Conservation (phyloP, 2,113 vertebrate species). For the Lasiurus borealis region DNA sequence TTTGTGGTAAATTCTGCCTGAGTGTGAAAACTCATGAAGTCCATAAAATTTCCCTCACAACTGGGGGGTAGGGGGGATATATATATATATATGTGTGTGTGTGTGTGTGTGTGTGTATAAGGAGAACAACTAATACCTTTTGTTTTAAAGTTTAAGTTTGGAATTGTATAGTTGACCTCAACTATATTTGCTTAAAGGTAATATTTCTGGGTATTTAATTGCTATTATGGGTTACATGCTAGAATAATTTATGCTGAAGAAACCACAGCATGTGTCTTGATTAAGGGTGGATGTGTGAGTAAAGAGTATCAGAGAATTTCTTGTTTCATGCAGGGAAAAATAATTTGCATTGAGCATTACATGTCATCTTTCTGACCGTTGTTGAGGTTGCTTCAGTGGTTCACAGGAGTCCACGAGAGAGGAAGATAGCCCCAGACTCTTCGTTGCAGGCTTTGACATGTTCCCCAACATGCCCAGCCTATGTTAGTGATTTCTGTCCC, state of each 20-base stretch:
- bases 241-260: conserved; percentile 12
- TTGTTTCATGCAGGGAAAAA: neutral
- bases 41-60: neutral
- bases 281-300: conserved; percentile 17
- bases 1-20: conserved; percentile 90
- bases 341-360: neutral
- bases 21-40: neutral
- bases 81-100: too few species aligned
- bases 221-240: neutral
- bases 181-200: neutral
- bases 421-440: neutral
- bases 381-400: neutral
- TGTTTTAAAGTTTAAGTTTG: conserved; percentile 5
- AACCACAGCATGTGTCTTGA: conserved; percentile 28
- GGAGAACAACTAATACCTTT: neutral
- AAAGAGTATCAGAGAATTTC: neutral
- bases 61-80: too few species aligned
- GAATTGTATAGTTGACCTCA: neutral
- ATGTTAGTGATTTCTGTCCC: neutral
- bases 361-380: neutral
- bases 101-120: too few species aligned
- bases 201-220: neutral
- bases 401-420: conserved; percentile 12
- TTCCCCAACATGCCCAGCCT: neutral
- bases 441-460: neutral